Conservation (phyloP, 1,140 invertebrate genomes). For the Bombus huntii region DNA sequence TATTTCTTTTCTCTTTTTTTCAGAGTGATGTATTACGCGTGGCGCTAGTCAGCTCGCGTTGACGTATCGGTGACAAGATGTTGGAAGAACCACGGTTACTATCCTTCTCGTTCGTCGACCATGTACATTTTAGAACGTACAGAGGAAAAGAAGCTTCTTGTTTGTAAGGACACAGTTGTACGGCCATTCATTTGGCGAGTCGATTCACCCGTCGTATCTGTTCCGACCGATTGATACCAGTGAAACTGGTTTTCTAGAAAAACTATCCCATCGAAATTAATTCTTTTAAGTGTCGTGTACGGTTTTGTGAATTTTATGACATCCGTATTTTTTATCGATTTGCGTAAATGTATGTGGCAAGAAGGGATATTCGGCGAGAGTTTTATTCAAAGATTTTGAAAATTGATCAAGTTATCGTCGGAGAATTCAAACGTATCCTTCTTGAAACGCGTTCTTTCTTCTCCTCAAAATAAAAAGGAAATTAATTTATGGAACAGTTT, state of each 20-base stretch:
- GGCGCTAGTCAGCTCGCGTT: slow-evolving; percentile 14
- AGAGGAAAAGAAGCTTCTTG: slow-evolving; percentile 28
- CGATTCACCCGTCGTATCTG: not conserved
- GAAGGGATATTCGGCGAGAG: no score
- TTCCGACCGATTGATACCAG: not conserved
- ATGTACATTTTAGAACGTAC: not conserved
- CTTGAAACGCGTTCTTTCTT: no score
- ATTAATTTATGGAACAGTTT: no score
- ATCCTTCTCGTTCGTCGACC: not conserved
- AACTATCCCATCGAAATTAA: not conserved
- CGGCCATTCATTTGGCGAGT: slow-evolving; percentile 18
- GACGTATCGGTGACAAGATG: slow-evolving; percentile 52
- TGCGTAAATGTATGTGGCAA: no score
- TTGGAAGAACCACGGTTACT: slow-evolving; percentile 23
- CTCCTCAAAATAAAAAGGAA: no score
- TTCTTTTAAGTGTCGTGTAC: not conserved
- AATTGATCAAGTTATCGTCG: no score
- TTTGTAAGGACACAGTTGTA: slow-evolving; percentile 17
- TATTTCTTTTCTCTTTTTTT: slow-evolving; percentile 22
- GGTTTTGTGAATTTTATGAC: no score
- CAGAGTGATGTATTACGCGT: slow-evolving; percentile 45
- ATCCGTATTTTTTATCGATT: no score
- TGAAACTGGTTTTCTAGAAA: not conserved
- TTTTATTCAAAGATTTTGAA: no score
- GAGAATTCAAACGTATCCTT: no score